Conservation (phyloP, 1,140 invertebrate genomes). For the Holcopasites calliopsidis region DNA sequence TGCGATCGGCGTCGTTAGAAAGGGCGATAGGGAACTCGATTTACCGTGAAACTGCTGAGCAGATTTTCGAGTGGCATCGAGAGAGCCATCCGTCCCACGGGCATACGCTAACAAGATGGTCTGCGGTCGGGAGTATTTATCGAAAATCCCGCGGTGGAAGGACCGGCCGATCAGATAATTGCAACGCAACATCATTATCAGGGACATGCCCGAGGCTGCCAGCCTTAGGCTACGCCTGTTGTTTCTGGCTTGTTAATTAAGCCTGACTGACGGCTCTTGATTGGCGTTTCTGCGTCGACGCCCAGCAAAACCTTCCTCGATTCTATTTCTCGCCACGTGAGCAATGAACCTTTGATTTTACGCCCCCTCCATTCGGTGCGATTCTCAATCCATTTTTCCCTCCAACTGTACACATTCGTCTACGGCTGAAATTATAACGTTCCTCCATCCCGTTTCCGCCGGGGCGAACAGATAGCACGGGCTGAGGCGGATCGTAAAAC, state of each 20-base stretch:
- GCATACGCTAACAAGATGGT: slow-evolving; percentile 19
- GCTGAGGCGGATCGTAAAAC: not conserved
- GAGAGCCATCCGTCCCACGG: no score
- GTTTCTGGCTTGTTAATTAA: slow-evolving; percentile 40
- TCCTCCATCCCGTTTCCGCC: no score
- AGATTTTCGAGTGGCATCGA: slow-evolving; percentile 24
- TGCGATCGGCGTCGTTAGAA: slow-evolving; percentile 3
- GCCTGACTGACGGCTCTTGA: slow-evolving; percentile 42
- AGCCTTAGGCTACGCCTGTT: slow-evolving; percentile 16
- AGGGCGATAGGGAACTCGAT: slow-evolving; percentile 12
- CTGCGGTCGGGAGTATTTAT: not conserved
- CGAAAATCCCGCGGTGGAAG: slow-evolving; percentile 24
- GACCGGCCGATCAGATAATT: slow-evolving; percentile 37
- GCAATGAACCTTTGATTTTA: not conserved
- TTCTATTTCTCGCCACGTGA: not conserved
- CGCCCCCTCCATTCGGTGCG: not conserved
- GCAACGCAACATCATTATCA: slow-evolving; percentile 38
- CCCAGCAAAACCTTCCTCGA: slow-evolving; percentile 11
- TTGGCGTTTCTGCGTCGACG: slow-evolving; percentile 21
- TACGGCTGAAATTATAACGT: not conserved
- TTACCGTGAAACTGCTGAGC: not conserved
- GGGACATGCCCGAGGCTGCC: slow-evolving; percentile 23
- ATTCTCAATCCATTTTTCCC: not conserved
- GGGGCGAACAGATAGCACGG: no score
- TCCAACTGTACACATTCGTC: no score